Evolutionary conservation across 2,113 vertebrate genomes (phyloP).

Genomic region (Bothrops jararaca): DNA sequence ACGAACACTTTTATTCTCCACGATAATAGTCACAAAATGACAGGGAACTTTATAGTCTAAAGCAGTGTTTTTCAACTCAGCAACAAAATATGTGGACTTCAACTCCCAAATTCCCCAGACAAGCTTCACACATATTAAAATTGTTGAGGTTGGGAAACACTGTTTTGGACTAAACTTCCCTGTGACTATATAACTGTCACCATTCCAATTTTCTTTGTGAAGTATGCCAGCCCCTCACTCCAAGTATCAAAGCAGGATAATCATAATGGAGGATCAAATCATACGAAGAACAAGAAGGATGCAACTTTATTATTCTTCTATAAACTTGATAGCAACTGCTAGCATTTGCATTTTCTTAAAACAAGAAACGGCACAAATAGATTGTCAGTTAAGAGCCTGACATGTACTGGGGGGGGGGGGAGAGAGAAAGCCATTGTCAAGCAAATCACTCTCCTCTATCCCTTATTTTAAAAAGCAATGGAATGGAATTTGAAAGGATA

Average conservation of each 20-base stretch:
- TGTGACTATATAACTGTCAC: background rate
- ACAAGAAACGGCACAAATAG: background rate
- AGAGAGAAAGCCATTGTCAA: background rate
- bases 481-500: background rate
- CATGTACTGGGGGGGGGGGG: background rate
- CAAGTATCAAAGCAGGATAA: background rate
- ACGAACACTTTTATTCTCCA: background rate
- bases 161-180: background rate
- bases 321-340: background rate
- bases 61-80: background rate
- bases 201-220: background rate
- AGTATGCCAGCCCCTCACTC: background rate
- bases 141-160: background rate
- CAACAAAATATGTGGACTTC: background rate
- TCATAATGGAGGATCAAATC: background rate
- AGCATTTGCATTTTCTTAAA: constrained; percentile 9
- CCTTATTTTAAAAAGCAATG: background rate
- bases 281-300: background rate
- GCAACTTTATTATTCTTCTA: background rate
- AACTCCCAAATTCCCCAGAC: background rate
- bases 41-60: background rate
- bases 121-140: background rate
- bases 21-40: background rate
- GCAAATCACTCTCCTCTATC: background rate
- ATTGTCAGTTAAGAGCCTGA: background rate